Evolutionary conservation across 53 echinoderm and acorn worm genomes (phyloP).

Genomic region (Mesocentrotus franciscanus): DNA sequence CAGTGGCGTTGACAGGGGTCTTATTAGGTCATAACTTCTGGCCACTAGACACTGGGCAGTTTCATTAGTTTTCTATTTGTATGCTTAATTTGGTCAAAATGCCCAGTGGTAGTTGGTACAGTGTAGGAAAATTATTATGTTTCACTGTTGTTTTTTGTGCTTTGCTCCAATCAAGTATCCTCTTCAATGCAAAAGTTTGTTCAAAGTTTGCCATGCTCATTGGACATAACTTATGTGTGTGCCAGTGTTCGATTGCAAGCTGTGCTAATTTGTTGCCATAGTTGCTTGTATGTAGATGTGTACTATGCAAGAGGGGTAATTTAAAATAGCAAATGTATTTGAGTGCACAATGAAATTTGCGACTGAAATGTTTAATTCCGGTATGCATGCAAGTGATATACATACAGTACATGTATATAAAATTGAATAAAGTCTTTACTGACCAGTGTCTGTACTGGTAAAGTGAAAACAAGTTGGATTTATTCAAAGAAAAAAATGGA

Average conservation of each 20-base stretch:
- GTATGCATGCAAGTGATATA: too few relatives aligned
- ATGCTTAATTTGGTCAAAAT: background rate
- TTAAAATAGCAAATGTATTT: too few relatives aligned
- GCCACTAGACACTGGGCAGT: background rate
- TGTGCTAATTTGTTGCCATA: background rate
- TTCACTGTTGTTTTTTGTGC: background rate
- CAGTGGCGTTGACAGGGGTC: slow-evolving; percentile 45
- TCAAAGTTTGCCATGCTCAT: background rate
- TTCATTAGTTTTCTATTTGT: background rate
- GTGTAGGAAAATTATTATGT: background rate
- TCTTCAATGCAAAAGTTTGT: background rate
- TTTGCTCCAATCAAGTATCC: background rate
- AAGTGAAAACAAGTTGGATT: too few relatives aligned
- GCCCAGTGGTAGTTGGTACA: background rate
- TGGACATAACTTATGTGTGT: background rate
- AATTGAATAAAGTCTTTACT: too few relatives aligned
- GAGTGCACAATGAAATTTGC: too few relatives aligned
- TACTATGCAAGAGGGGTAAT: too few relatives aligned
- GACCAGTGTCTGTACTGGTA: too few relatives aligned
- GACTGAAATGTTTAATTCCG: too few relatives aligned
- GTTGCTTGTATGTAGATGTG: too few relatives aligned
- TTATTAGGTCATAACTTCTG: background rate
- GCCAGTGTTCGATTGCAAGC: background rate
- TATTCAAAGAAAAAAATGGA: too few relatives aligned
- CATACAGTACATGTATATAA: too few relatives aligned